Evolutionary conservation across 2,797 vertebrate species (phyloP), one percentile per base, ranked within the genome.

Genomic region (Crypturellus tataupa): DNA sequence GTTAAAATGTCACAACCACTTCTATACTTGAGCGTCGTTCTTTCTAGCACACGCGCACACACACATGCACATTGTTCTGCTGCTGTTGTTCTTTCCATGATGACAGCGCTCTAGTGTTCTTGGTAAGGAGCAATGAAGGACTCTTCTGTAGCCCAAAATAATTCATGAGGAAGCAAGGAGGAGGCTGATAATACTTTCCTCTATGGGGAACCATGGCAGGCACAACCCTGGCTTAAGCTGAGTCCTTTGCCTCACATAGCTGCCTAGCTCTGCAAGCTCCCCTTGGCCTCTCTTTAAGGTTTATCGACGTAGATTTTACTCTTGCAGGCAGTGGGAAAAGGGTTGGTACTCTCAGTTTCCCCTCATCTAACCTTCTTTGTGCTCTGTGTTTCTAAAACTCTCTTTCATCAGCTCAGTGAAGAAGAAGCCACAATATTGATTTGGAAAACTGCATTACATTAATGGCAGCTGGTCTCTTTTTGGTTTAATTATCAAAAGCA

Each of bases 371-470:
- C 4, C 2, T 63, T 44, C 3, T 1, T 35, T 76, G 73, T 46
- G 42, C 47, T 86, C 87, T 88, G 85, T 1, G 1, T 67, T 80
- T 86, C 85, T 96, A 91, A 95, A 95, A 93, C 81, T 33, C 13
- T 91, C 55, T 94, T 93, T 95, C 91, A 91, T 71, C 60, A 46
- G 75, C 77, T 77, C 60, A 64, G 85, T 62, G 87, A 87, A 70
- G 87, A 95, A 90, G 84, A 96, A 81, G 85, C 55, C 90, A 63
- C 77, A 42, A 59, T 90, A 96, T 86, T 94, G 94, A 96, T 94
- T 85, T 87, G 75, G 91, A 87, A 96, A 93, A 96, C 87, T 88
- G 80, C 85, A 87, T 95, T 96, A 94, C 79, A 87, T 87, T 92
- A 87, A 90, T 89, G 81, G 70, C 84, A 90, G 65, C 49, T 93